phyloP scores from a whole-genome alignment of 2,797 vertebrate genomes.

The Catamblyrhynchus diadema region DNA sequence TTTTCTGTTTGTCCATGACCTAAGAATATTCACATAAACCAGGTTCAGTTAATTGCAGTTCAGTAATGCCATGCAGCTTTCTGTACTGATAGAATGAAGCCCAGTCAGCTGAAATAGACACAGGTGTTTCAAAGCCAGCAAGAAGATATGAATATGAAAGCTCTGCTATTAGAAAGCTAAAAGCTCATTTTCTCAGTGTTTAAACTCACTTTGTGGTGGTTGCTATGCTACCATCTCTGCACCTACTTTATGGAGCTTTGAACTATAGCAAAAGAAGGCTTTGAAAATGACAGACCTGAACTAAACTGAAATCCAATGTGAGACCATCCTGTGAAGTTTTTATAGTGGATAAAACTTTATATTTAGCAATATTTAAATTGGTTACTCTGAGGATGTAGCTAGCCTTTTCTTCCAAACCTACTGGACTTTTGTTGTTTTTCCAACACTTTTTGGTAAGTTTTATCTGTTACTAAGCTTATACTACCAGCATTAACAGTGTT shows the following conservation, averaged over 20 bases:
- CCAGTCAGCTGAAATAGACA: conserved; percentile 18
- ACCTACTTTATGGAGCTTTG: not conserved
- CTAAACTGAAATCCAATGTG: not conserved
- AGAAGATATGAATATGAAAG: conserved; percentile 41
- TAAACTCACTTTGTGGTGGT: conserved; percentile 41
- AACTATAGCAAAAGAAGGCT: not conserved
- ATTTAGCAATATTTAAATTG: not conserved
- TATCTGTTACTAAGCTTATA: not conserved
- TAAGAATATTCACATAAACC: not conserved
- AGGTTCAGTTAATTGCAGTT: not conserved
- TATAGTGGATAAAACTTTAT: not conserved
- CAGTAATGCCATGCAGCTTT: not conserved
- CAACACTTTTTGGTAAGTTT: not conserved
- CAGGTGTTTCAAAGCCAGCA: conserved; percentile 24
- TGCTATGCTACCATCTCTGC: conserved; percentile 37
- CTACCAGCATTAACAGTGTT: not conserved
- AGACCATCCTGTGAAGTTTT: not conserved
- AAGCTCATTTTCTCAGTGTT: conserved; percentile 41
- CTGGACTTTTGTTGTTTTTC: not conserved
- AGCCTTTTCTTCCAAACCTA: not conserved
- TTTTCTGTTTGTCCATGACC: not conserved
- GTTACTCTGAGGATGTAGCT: not conserved
- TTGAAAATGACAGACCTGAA: not conserved
- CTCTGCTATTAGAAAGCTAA: conserved; percentile 44
- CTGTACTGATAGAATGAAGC: not conserved